Conservation (phyloP, 2,113 vertebrate species). For the Diadophis punctatus region DNA sequence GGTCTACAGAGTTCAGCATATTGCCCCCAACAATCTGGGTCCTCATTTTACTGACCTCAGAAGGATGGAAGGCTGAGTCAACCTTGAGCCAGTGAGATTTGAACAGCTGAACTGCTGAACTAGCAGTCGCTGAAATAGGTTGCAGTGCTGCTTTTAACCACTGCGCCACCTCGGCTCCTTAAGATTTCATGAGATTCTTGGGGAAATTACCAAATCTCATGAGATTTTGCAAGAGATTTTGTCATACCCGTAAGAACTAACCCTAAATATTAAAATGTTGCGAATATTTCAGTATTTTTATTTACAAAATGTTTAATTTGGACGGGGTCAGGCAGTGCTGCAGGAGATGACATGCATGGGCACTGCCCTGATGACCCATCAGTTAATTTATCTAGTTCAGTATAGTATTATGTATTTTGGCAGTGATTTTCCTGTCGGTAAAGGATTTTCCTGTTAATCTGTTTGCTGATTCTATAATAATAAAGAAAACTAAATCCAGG, state of each 20-base stretch:
- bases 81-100: too few relatives aligned
- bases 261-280: not conserved
- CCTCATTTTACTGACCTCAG: too few relatives aligned
- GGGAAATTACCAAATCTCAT: not conserved
- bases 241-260: not conserved
- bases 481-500: not conserved
- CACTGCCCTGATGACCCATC: not conserved
- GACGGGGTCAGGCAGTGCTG: not conserved
- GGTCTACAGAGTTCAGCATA: too few relatives aligned
- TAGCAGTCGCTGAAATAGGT: too few relatives aligned
- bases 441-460: not conserved
- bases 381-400: not conserved
- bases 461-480: not conserved
- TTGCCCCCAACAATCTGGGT: too few relatives aligned
- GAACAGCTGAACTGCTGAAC: too few relatives aligned
- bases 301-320: not conserved
- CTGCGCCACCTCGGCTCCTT: too few relatives aligned
- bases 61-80: too few relatives aligned
- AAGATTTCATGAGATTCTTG: not conserved
- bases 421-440: not conserved
- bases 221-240: not conserved
- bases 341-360: not conserved
- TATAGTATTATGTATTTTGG: not conserved
- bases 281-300: not conserved
- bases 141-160: too few relatives aligned